These are phyloP conservation scores for Hydrotaea cyrtoneurina DNA, from an alignment of 2,888 invertebrate species.

Conservation along the genomic window DNA sequence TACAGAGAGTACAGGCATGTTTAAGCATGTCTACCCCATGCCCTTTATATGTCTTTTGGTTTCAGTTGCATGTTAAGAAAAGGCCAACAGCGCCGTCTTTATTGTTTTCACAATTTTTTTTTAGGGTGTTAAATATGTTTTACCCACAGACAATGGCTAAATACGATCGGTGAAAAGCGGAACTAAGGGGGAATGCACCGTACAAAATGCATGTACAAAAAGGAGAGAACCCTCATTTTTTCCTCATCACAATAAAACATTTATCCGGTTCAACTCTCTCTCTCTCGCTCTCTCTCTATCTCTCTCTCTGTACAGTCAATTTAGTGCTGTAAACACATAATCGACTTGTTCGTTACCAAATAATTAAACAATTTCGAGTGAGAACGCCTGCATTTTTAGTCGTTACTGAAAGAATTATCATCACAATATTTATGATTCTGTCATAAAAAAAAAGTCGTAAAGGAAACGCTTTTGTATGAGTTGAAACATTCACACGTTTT, in stretches of 20 bases:
- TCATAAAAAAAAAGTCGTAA: no score
- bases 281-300: not conserved
- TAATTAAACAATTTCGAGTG: no score
- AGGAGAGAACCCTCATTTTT: not conserved
- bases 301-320: not conserved
- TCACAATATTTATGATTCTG: no score
- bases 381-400: no score
- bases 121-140: not conserved
- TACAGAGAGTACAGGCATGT: constrained; percentile 52
- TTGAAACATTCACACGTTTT: no score
- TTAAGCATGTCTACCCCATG: constrained; percentile 49
- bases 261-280: not conserved
- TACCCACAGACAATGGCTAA: constrained; percentile 28
- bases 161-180: constrained; percentile 2
- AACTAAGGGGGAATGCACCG: not conserved
- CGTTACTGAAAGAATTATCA: no score
- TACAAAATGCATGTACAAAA: no score
- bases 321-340: not conserved
- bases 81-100: not conserved
- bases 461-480: no score
- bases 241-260: not conserved
- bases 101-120: constrained; percentile 8
- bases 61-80: constrained; percentile 29
- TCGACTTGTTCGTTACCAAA: no score
- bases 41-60: constrained; percentile 6